Evolutionary conservation across 2,888 invertebrate species (phyloP).

Genomic region (Argyresthia albistria): DNA sequence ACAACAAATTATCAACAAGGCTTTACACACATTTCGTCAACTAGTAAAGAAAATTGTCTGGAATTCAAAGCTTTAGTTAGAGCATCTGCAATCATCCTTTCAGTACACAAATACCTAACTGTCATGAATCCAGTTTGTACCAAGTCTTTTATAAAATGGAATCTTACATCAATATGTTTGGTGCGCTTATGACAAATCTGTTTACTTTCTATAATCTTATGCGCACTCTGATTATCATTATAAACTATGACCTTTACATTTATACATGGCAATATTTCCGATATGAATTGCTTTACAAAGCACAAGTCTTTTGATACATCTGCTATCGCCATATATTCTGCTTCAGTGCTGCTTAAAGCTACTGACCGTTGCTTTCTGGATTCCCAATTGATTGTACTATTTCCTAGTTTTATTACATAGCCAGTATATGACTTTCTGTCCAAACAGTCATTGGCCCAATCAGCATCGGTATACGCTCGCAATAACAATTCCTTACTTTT

Average conservation of each 20-base stretch:
- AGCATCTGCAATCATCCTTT: slow-evolving; percentile 6
- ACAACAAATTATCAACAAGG: no score
- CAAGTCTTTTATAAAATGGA: neutral
- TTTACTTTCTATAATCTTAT: slow-evolving; percentile 3
- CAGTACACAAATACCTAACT: slow-evolving; percentile 4
- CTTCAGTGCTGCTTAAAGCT: slow-evolving; percentile 19
- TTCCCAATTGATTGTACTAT: slow-evolving; percentile 18
- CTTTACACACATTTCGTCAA: no score
- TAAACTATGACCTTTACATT: neutral
- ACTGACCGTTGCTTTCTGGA: slow-evolving; percentile 20
- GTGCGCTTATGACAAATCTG: slow-evolving; percentile 5
- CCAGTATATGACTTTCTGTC: slow-evolving; percentile 32
- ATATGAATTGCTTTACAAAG: neutral
- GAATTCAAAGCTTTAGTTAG: slow-evolving; percentile 7
- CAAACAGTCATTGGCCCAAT: neutral
- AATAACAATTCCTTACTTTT: neutral
- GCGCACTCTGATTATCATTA: neutral
- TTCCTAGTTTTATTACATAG: slow-evolving; percentile 15
- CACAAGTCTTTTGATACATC: slow-evolving; percentile 15
- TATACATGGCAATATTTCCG: neutral
- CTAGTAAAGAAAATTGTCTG: no score
- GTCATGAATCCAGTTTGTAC: slow-evolving; percentile 3
- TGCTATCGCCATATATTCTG: slow-evolving; percentile 23
- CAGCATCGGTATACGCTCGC: slow-evolving; percentile 1
- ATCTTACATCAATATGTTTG: slow-evolving; percentile 5